Evolutionary conservation across 1,140 invertebrate species (phyloP).

Genomic region (Cecropterus lyciades): DNA sequence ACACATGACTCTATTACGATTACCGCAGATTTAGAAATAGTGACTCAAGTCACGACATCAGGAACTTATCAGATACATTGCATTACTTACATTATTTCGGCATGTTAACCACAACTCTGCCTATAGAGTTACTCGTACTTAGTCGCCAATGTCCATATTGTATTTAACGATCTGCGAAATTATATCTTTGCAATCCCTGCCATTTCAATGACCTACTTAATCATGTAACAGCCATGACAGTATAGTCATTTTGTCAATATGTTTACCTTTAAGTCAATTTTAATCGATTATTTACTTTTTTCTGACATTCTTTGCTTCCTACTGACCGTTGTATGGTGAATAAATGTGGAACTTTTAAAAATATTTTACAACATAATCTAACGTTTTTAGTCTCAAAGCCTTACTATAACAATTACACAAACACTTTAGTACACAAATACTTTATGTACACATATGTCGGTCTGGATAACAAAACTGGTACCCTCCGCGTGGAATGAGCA

Average conservation of each 20-base stretch:
- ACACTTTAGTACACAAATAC: too few species aligned
- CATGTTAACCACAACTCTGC: slow-evolving; percentile 1
- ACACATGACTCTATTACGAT: neutral
- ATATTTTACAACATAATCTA: too few species aligned
- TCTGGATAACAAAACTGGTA: too few species aligned
- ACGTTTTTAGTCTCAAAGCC: too few species aligned
- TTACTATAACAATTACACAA: too few species aligned
- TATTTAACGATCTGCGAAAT: slow-evolving; percentile 2
- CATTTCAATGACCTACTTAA: slow-evolving; percentile 18
- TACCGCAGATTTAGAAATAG: neutral
- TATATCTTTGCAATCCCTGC: slow-evolving; percentile 18
- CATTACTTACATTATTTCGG: slow-evolving; percentile 15
- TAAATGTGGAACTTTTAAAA: too few species aligned
- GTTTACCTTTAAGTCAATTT: neutral
- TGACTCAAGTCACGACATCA: neutral
- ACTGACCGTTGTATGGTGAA: too few species aligned
- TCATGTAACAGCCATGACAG: neutral
- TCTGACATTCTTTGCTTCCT: too few species aligned
- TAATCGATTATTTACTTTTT: neutral
- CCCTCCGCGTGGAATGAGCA: too few species aligned
- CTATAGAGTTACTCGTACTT: slow-evolving; percentile 9
- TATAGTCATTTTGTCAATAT: too few species aligned
- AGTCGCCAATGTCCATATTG: too few species aligned
- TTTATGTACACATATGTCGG: too few species aligned
- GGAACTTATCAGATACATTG: slow-evolving; percentile 6